phyloP scores from a whole-genome alignment of 2,113 vertebrate genomes.

The Grammomys dolichurus region DNA sequence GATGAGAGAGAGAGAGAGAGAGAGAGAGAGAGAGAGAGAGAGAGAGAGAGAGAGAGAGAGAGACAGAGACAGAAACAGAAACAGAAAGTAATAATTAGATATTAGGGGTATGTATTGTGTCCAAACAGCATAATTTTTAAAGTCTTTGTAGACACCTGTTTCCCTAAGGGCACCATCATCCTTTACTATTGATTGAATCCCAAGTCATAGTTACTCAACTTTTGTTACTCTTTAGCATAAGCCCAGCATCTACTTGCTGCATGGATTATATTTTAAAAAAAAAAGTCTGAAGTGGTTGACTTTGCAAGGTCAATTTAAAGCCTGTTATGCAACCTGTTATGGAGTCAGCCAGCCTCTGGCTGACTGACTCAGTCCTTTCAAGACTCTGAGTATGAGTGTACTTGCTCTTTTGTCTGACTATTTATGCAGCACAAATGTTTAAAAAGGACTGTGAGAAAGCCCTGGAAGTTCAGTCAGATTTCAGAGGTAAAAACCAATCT shows the following conservation, averaged over 20 bases:
- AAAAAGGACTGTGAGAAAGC: neutral
- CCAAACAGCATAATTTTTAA: neutral
- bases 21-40: neutral
- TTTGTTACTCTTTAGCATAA: neutral
- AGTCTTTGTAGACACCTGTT: neutral
- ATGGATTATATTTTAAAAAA: neutral
- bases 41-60: neutral
- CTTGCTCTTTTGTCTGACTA: neutral
- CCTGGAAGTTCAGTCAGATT: neutral
- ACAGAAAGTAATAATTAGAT: neutral
- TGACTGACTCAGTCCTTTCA: neutral
- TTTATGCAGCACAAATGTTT: neutral
- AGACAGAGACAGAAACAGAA: neutral
- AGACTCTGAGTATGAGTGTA: neutral
- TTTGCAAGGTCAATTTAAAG: neutral
- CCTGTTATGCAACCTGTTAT: too few species aligned
- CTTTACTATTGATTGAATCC: neutral
- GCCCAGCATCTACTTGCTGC: neutral
- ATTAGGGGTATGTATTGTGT: neutral
- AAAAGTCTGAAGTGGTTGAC: neutral
- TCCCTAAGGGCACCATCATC: neutral
- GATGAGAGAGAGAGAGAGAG: neutral
- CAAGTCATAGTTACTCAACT: neutral
- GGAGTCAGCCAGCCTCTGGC: too few species aligned
- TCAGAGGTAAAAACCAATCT: neutral